phyloP scores from a whole-genome alignment of 2,888 invertebrate species.

The Pherbina coryleti region DNA sequence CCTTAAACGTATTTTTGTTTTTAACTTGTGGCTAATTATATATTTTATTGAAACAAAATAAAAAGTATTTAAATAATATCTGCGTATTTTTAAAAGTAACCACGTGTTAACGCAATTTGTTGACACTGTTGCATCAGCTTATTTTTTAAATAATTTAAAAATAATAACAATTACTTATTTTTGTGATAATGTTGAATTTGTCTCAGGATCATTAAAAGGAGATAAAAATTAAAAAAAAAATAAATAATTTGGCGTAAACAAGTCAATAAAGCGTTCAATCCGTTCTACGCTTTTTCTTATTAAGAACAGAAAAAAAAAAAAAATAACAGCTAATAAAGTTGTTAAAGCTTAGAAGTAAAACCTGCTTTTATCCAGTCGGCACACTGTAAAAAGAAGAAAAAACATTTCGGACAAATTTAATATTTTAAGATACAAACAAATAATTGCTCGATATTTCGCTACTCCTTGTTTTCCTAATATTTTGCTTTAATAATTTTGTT shows the following conservation, averaged over 20 bases:
- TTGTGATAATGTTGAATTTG: not conserved
- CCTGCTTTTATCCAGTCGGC: no score
- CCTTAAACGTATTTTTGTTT: no score
- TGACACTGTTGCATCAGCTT: constrained; percentile 28
- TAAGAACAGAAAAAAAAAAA: no score
- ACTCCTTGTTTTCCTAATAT: no score
- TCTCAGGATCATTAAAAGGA: not conserved
- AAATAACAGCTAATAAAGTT: not conserved
- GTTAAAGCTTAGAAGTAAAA: not conserved
- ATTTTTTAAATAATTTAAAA: constrained; percentile 2
- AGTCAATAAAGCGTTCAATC: not conserved
- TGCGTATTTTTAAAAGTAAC: not conserved
- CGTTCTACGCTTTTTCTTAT: not conserved
- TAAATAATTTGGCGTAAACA: not conserved
- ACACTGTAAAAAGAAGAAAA: no score
- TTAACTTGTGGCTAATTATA: no score
- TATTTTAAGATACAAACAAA: no score
- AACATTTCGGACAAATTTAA: no score
- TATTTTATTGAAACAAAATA: no score
- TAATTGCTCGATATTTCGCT: no score
- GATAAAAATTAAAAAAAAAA: not conserved
- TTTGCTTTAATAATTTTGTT: no score
- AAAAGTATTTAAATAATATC: not conserved
- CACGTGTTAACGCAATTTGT: constrained; percentile 9
- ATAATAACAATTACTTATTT: not conserved